phyloP scores from a whole-genome alignment of 2,113 vertebrate genomes.

The Poeciliopsis retropinna region DNA sequence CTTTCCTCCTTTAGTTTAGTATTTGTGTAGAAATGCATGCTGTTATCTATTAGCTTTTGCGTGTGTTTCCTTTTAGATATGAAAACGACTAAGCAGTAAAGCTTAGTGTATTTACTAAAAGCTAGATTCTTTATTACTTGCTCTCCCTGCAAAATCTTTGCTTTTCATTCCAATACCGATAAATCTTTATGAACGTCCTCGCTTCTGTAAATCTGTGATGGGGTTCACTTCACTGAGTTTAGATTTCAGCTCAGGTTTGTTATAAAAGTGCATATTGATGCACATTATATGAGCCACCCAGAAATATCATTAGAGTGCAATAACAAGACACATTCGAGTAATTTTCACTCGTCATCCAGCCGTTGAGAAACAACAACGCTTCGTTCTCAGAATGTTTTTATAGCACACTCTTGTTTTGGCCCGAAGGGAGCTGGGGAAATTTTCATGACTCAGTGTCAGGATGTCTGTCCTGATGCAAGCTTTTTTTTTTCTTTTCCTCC shows the following conservation, averaged over 20 bases:
- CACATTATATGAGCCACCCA: not conserved
- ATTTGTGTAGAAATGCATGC: too few species aligned
- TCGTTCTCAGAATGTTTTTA: not conserved
- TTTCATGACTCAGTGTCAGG: conserved; percentile 6
- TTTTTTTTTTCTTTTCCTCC: not conserved
- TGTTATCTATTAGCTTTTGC: too few species aligned
- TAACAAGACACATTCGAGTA: not conserved
- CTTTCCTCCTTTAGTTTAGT: too few species aligned
- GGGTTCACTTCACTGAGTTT: not conserved
- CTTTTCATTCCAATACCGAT: too few species aligned
- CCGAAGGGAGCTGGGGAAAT: not conserved
- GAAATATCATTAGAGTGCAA: not conserved
- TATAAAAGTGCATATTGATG: not conserved
- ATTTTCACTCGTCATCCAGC: not conserved
- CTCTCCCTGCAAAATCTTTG: too few species aligned
- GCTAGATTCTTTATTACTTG: too few species aligned
- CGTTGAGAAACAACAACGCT: not conserved
- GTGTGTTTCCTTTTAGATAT: too few species aligned
- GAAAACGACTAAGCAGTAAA: too few species aligned
- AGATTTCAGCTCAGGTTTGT: not conserved
- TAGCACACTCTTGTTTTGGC: not conserved
- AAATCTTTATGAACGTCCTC: too few species aligned
- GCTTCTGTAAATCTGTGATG: too few species aligned
- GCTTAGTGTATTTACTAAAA: too few species aligned
- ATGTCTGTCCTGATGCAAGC: not conserved